Evolutionary conservation across 2,888 invertebrate species (phyloP), one percentile per base, ranked within the genome.

Genomic region (Ephialtes manifestator): DNA sequence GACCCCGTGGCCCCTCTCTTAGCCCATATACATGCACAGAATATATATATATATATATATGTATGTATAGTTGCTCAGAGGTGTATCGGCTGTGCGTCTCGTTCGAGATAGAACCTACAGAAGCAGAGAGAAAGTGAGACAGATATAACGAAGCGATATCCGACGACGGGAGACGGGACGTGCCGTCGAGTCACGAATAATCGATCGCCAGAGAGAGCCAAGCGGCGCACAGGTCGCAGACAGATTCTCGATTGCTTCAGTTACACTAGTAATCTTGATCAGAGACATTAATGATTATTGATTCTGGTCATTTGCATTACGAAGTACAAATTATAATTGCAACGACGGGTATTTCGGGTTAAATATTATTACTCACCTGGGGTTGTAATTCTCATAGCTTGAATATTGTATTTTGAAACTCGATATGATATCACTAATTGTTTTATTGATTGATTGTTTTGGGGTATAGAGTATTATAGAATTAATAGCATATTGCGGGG

Each of bases 1-100:
- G 91, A 90, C 90, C 89, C 90, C 89, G 84, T 87, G 86, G 85
- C 83, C 63, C 20, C 55, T 80, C 55, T 80, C 39, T 68, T 72
- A 15, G 28, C 79, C 80, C 72, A 35, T 51, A 63, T 18, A 58
- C 35, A 63, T 1, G 20, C 48, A 65, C 39, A 46, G 70, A 20
- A 35, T 71, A 63, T 51, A 43, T 28, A 13, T 74, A 10, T 48
- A 75, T 58, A n/a, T 18, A 51, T 24, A 5, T 28, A 24, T n/a
- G 39, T 11, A 51, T 78, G 39, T 63, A 63, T 51, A 43, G 5
- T 68, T 10, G 63, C 15, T n/a, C 35, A 11, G n/a, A 39, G 60
- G 11, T 65, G 80, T 75, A 80, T 48, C 77, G 20, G 60, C 28
- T 1, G 60, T n/a, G 63, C 39, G 63, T 39, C 67, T 46, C 24